phyloP scores from a whole-genome alignment of 2,113 vertebrate species.

The Triplophysa dalaica region DNA sequence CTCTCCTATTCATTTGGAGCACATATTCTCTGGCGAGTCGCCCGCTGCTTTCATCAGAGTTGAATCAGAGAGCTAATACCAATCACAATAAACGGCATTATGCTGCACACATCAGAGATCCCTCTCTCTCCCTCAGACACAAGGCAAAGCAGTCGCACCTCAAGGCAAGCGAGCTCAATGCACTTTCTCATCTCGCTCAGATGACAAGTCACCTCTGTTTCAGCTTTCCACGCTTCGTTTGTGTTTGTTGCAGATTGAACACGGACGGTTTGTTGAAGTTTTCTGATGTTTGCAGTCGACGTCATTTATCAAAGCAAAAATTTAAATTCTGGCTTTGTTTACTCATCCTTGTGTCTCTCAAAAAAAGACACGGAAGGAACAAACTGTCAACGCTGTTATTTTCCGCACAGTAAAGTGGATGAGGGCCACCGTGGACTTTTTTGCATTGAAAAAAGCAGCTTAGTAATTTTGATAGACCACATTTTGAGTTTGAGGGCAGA shows the following conservation, averaged over 20 bases:
- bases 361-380: not conserved
- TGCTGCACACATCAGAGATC: slow-evolving; percentile 59
- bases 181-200: slow-evolving; percentile 27
- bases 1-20: slow-evolving; percentile 53
- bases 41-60: slow-evolving; percentile 72
- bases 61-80: slow-evolving; percentile 63
- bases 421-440: no score
- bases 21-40: slow-evolving; percentile 59
- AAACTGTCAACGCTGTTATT: not conserved
- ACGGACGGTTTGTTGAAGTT: not conserved
- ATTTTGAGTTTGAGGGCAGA: no score
- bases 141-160: slow-evolving; percentile 42
- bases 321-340: not conserved
- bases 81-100: slow-evolving; percentile 70
- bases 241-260: not conserved
- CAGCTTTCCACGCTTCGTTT: slow-evolving; percentile 10
- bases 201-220: slow-evolving; percentile 8
- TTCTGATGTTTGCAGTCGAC: slow-evolving; percentile 13
- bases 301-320: not conserved
- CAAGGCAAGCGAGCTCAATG: slow-evolving; percentile 16
- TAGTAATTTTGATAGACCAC: no score
- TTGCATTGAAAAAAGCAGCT: no score
- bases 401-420: not conserved
- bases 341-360: not conserved
- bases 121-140: slow-evolving; percentile 22